phyloP scores from a whole-genome alignment of 2,797 vertebrate species.

The Halcyon smyrnensis region DNA sequence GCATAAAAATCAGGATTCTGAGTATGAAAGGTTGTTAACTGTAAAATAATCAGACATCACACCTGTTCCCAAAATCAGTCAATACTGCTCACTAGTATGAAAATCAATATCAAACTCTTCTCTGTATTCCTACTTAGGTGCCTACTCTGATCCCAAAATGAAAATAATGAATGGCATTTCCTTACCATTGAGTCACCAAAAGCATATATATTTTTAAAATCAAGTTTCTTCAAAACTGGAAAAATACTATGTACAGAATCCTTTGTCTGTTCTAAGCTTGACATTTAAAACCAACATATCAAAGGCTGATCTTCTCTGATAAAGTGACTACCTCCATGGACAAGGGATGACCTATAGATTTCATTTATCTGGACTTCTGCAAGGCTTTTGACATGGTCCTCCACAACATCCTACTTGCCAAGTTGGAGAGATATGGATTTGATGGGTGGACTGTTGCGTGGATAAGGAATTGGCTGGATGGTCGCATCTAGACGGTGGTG shows the following conservation, averaged over 20 bases:
- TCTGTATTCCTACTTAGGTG: background rate
- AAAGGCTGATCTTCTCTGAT: background rate
- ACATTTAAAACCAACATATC: background rate
- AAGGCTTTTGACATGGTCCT: no score
- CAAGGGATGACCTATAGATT: no score
- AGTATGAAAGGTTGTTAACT: background rate
- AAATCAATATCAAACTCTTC: background rate
- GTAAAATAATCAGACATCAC: background rate
- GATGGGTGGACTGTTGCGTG: no score
- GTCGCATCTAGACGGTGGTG: no score
- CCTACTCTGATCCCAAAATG: background rate
- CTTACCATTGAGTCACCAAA: background rate
- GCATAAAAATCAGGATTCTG: background rate
- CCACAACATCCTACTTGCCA: no score
- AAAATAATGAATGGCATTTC: background rate
- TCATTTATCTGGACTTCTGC: no score
- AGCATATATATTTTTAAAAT: background rate
- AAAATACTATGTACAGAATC: background rate
- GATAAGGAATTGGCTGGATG: no score
- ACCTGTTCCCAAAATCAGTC: background rate
- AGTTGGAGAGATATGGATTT: no score
- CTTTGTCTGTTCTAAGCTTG: background rate
- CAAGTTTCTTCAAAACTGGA: background rate
- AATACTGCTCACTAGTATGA: background rate
- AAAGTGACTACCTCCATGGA: no score